These are phyloP conservation scores for Paragorgia papillata DNA, from an alignment of 92 coral and sea anemone genomes.

Conservation along the genomic window DNA sequence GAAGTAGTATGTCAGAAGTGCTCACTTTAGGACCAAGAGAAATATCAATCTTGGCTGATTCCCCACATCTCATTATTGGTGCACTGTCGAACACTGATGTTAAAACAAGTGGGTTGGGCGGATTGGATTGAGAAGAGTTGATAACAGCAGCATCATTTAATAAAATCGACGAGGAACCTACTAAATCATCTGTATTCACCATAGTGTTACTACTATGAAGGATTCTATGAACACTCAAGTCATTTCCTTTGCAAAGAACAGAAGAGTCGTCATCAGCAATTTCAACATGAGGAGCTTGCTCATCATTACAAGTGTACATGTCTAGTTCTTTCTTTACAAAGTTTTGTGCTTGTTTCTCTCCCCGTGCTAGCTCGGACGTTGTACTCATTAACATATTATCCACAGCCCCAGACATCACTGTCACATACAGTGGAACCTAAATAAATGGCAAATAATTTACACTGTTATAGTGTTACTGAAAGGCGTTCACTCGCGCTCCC, in stretches of 20 bases:
- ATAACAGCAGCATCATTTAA: constrained; percentile 27
- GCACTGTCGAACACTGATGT: constrained; percentile 24
- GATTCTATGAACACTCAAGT: constrained; percentile 19
- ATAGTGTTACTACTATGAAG: background rate
- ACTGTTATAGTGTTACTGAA: too few species aligned
- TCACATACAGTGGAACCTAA: background rate
- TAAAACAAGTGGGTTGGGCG: constrained; percentile 15
- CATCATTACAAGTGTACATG: background rate
- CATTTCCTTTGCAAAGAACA: background rate
- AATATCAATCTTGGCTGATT: constrained; percentile 14
- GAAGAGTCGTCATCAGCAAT: background rate
- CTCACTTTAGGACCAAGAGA: constrained; percentile 21
- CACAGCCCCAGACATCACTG: background rate
- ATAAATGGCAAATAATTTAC: too few species aligned
- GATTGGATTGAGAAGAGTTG: constrained; percentile 12
- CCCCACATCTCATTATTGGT: constrained; percentile 13
- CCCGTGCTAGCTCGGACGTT: background rate
- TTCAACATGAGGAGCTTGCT: background rate
- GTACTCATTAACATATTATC: background rate
- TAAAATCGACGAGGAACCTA: constrained; percentile 20
- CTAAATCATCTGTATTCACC: constrained; percentile 30
- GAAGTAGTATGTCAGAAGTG: constrained; percentile 12
- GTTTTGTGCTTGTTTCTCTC: background rate
- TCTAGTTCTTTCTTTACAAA: background rate
- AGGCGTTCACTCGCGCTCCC: too few species aligned